phyloP scores from a whole-genome alignment of 2,888 invertebrate genomes.

The Caenorhabditis imperialis region DNA sequence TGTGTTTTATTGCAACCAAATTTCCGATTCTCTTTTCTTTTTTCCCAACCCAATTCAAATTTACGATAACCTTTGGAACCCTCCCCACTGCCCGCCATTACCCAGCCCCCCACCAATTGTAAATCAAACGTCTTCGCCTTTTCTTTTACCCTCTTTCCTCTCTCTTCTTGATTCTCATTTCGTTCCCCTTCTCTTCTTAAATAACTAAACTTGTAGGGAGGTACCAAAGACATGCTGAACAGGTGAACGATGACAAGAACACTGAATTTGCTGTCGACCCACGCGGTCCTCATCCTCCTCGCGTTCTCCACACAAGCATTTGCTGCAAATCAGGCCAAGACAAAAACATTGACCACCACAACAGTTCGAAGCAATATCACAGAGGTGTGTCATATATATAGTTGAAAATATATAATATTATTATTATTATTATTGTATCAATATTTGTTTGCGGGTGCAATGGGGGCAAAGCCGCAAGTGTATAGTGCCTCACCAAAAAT shows the following conservation, averaged over 20 bases:
- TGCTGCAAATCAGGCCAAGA: slow-evolving; percentile 47
- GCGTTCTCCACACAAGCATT: slow-evolving; percentile 49
- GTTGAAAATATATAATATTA: too few species aligned
- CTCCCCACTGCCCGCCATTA: slow-evolving; percentile 22
- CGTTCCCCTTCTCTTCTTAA: background rate
- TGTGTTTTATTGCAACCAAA: slow-evolving; percentile 1
- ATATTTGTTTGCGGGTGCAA: slow-evolving; percentile 35
- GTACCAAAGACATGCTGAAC: slow-evolving; percentile 48
- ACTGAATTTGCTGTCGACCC: slow-evolving; percentile 43
- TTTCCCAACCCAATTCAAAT: slow-evolving; percentile 35
- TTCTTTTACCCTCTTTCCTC: too few species aligned
- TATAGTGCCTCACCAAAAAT: slow-evolving; percentile 31
- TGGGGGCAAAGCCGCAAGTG: too few species aligned
- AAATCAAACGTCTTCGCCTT: slow-evolving; percentile 15
- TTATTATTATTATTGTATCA: too few species aligned
- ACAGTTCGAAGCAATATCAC: slow-evolving; percentile 6
- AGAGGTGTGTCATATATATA: slow-evolving; percentile 16
- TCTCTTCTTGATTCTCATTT: background rate
- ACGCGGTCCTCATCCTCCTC: slow-evolving; percentile 45
- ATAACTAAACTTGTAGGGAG: slow-evolving; percentile 18
- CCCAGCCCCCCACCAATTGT: slow-evolving; percentile 21
- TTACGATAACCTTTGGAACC: slow-evolving; percentile 44
- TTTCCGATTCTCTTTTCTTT: slow-evolving; percentile 4
- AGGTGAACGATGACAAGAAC: slow-evolving; percentile 46
- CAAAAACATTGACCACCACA: slow-evolving; percentile 17